Evolutionary conservation across 2,888 invertebrate genomes (phyloP).

Genomic region (Metellina segmentata): DNA sequence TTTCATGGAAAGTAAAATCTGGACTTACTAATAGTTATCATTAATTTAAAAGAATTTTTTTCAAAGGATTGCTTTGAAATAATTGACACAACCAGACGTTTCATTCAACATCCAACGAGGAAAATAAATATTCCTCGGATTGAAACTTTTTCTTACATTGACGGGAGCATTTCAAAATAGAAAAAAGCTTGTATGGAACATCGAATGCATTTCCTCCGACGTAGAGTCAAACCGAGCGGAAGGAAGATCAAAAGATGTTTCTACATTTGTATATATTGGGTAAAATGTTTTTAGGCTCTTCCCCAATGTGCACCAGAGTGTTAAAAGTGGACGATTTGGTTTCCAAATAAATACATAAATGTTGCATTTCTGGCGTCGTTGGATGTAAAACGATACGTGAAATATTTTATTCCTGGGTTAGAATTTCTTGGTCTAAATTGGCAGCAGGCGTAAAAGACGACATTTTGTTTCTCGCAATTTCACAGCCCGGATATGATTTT

Average conservation of each 20-base stretch:
- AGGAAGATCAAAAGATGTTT: constrained; percentile 30
- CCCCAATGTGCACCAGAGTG: constrained; percentile 51
- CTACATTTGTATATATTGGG: constrained; percentile 49
- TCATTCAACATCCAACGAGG: too few relatives aligned
- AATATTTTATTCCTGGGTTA: neutral
- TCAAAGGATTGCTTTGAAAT: too few relatives aligned
- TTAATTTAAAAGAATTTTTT: too few relatives aligned
- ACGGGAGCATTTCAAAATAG: constrained; percentile 4
- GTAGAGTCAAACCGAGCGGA: constrained; percentile 40
- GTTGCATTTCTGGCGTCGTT: constrained; percentile 34
- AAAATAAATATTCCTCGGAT: too few relatives aligned
- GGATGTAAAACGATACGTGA: constrained; percentile 44
- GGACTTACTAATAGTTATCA: too few relatives aligned
- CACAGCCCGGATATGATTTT: neutral
- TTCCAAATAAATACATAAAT: constrained; percentile 57
- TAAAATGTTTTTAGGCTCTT: constrained; percentile 51
- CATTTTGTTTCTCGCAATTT: neutral
- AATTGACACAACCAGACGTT: too few relatives aligned
- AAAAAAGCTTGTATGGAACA: constrained; percentile 28
- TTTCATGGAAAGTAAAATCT: too few relatives aligned
- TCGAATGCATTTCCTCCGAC: constrained; percentile 24
- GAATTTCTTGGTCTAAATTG: constrained; percentile 3
- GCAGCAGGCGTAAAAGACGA: neutral
- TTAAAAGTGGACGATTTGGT: constrained; percentile 69
- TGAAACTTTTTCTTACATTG: neutral